Base-by-base conservation (phyloP, 1,140 invertebrate genomes). In the Thaumatotibia leucotreta region DNA sequence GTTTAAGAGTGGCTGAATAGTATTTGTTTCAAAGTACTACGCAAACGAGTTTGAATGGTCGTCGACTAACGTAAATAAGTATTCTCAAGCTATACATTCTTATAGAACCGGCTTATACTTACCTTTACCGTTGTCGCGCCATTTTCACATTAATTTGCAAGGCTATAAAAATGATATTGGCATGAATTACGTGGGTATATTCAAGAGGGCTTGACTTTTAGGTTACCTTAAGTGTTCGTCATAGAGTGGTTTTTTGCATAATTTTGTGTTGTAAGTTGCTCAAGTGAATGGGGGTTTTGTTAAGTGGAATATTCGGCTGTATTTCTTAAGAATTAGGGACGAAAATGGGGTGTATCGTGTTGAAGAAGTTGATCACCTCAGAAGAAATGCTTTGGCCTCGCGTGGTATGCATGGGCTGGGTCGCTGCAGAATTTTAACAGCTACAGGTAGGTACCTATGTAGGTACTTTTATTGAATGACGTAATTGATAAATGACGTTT, bases 341-440 rank as follows among this genome's bases (percentile, higher is more conserved):
- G 49, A 75, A 63, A 39, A 64, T 72, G 10, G 23, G 11, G 8
- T 50, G 20, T 3, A 24, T 10, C 52, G 11, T n/a, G 22, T n/a
- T 54, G n/a, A 49, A 49, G 31, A 61, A 80, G 73, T 83, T 77
- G 78, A 77, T 83, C 75, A 83, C 83, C 79, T 81, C 75, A 79
- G 74, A 84, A 84, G 81, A 86, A 84, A 84, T 86, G 79, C 63
- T 73, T 70, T 77, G 84, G 76, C 84, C 84, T 84, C 83, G 77
- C 65, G 35, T 64, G 77, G 82, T 79, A 83, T 74, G 79, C 66
- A 70, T 20, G 61, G 39, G 32, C 31, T 58, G 22, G 50, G 52
- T 58, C 24, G n/a, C 1, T 58, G 52, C 52, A 58, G 52, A 31
- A 58, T 58, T 58, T 58, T 14, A 58, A 58, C n/a, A 58, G 50